phyloP scores from a whole-genome alignment of 2,113 vertebrate species.

The Haemorhous mexicanus region DNA sequence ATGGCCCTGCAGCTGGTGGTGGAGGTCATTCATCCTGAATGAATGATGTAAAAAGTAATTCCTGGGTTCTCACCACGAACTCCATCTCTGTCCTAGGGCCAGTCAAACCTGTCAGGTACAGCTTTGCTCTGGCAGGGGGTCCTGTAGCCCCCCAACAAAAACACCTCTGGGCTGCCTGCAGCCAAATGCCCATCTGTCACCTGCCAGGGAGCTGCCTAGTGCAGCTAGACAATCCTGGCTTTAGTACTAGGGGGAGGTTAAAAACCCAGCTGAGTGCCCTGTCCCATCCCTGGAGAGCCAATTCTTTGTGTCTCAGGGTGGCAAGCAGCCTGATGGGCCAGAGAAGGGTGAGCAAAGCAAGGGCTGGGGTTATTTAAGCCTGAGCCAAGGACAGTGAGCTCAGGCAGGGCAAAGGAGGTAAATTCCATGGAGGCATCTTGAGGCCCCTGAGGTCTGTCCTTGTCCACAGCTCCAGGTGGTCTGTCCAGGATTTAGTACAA shows the following conservation, averaged over 20 bases:
- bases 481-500: background rate
- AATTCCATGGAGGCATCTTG: background rate
- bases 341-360: background rate
- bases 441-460: background rate
- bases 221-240: background rate
- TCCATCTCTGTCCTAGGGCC: background rate
- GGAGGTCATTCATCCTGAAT: background rate
- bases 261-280: background rate
- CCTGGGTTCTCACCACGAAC: background rate
- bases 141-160: background rate
- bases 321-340: background rate
- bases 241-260: background rate
- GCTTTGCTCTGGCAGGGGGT: background rate
- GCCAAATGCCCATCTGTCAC: background rate
- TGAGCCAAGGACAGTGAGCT: background rate
- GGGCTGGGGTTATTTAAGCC: background rate
- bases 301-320: background rate
- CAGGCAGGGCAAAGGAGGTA: background rate
- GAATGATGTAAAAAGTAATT: background rate
- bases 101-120: background rate
- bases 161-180: background rate
- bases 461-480: background rate
- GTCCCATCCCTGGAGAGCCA: background rate
- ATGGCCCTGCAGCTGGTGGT: fast-evolving
- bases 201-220: background rate